These are phyloP conservation scores for Syndactyla subalaris DNA, from an alignment of 2,797 vertebrate species.

Conservation along the genomic window DNA sequence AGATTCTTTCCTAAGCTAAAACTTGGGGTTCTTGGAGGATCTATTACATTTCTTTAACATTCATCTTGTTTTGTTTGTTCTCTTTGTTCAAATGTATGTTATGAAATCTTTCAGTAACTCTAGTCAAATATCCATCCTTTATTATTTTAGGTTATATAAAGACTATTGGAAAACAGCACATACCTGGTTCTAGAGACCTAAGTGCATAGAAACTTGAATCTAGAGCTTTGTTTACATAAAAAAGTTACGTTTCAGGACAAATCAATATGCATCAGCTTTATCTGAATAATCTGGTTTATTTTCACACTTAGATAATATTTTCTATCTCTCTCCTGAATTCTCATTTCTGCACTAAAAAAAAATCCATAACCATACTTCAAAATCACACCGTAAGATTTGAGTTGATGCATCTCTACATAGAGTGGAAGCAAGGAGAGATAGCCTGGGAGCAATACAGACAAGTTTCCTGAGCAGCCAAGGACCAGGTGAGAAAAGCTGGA, in stretches of 20 bases:
- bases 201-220: not conserved
- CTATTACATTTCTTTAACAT: not conserved
- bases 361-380: not conserved
- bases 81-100: not conserved
- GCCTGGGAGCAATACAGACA: not conserved
- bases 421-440: not conserved
- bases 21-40: not conserved
- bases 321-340: not conserved
- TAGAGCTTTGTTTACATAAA: not conserved
- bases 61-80: not conserved
- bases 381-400: not conserved
- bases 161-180: not conserved
- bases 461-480: not conserved
- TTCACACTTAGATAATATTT: not conserved
- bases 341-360: not conserved
- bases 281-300: not conserved
- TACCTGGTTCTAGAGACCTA: not conserved
- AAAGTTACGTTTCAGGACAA: not conserved
- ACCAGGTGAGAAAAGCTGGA: not conserved
- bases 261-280: not conserved
- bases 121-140: not conserved
- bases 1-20: not conserved
- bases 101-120: not conserved
- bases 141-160: not conserved
- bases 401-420: not conserved